phyloP scores from a whole-genome alignment of 2,113 vertebrate species.

The Syngnathus floridae region DNA sequence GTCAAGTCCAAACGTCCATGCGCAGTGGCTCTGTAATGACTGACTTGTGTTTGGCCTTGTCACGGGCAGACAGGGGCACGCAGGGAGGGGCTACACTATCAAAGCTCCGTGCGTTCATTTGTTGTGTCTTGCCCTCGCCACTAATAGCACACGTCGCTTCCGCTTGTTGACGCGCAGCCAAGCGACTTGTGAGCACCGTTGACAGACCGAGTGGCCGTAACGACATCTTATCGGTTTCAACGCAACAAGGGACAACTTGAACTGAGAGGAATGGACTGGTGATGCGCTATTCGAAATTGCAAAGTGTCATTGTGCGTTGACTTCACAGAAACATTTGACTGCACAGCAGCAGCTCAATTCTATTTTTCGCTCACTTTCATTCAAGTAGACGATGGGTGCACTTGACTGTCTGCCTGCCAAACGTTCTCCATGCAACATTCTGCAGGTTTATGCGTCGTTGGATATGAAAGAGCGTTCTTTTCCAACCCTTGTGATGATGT shows the following conservation, averaged over 20 bases:
- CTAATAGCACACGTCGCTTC: constrained; percentile 24
- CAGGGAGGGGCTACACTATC: constrained; percentile 13
- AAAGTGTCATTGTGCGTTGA: not conserved
- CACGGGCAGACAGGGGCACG: not conserved
- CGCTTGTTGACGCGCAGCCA: constrained; percentile 11
- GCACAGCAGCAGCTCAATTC: not conserved
- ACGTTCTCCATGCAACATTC: no score
- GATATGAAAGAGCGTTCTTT: no score
- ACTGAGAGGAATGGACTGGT: not conserved
- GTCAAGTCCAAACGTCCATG: not conserved
- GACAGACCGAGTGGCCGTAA: constrained; percentile 21
- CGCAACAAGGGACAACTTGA: not conserved
- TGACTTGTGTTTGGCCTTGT: constrained; percentile 54
- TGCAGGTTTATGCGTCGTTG: no score
- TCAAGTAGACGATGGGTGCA: no score
- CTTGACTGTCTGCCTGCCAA: no score
- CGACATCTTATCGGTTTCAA: not conserved
- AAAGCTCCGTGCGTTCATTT: constrained; percentile 15
- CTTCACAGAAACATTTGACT: not conserved
- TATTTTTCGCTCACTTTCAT: not conserved
- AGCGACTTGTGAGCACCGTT: not conserved
- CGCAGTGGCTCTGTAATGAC: constrained; percentile 13
- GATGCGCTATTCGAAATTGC: not conserved
- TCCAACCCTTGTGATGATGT: no score
- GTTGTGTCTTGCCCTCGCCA: constrained; percentile 54